Conservation (phyloP, 2,113 vertebrate species). For the Lipotes vexillifer region DNA sequence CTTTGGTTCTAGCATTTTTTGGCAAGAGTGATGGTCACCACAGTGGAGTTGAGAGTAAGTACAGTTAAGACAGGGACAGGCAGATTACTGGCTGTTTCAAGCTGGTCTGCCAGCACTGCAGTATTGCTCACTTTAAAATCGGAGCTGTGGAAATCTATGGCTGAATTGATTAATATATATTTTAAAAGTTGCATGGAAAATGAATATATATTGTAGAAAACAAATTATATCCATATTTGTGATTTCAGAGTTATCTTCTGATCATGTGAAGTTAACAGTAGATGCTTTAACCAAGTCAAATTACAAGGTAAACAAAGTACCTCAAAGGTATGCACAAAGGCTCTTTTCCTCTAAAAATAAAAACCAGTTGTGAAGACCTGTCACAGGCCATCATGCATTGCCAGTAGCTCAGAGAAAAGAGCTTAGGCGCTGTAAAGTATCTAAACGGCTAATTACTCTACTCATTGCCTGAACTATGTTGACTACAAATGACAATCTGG, state of each 20-base stretch:
- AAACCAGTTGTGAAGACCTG: neutral
- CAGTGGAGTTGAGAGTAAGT: neutral
- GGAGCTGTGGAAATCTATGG: neutral
- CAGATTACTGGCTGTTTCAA: neutral
- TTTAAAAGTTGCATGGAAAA: neutral
- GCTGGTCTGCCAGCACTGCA: neutral
- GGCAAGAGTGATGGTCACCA: neutral
- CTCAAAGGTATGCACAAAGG: neutral
- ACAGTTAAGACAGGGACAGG: neutral
- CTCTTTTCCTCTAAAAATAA: neutral
- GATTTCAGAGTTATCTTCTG: neutral
- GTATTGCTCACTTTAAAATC: neutral
- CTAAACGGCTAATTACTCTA: neutral
- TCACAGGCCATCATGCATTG: neutral
- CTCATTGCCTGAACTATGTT: neutral
- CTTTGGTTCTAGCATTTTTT: neutral
- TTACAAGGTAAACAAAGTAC: neutral
- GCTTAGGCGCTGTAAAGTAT: neutral
- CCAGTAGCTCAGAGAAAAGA: neutral
- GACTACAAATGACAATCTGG: neutral
- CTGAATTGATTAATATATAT: neutral
- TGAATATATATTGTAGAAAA: neutral
- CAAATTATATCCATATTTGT: neutral
- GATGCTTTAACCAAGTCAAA: constrained; percentile 7
- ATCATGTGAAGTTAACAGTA: neutral